These are phyloP conservation scores for Pygmarrhopalites habei DNA, from an alignment of 1,140 invertebrate species.

Conservation along the genomic window DNA sequence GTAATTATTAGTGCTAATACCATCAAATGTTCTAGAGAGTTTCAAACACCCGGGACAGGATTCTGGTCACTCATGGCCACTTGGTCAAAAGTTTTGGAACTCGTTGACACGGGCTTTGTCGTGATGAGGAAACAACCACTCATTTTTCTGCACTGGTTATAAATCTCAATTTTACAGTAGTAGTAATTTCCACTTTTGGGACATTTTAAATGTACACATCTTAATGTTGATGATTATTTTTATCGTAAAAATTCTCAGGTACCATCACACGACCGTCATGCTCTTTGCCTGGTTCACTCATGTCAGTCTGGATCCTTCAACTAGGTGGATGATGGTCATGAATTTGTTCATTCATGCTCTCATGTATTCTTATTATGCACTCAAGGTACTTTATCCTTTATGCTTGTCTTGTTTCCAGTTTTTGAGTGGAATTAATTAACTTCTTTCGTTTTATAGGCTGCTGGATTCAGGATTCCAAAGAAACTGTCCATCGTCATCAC, in stretches of 20 bases:
- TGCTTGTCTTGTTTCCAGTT: not conserved
- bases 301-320: not conserved
- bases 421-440: not conserved
- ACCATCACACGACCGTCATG: not conserved
- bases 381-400: constrained; percentile 1
- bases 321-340: constrained; percentile 12
- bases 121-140: constrained; percentile 24
- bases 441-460: not conserved
- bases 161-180: too few species aligned
- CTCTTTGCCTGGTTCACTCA: not conserved
- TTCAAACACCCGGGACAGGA: too few species aligned
- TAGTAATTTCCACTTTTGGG: too few species aligned
- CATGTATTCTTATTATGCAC: constrained; percentile 29
- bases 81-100: constrained; percentile 27
- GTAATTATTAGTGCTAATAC: too few species aligned
- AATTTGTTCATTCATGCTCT: constrained; percentile 23
- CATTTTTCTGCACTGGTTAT: constrained; percentile 32
- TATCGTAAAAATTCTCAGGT: not conserved
- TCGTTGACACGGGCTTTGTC: constrained; percentile 29
- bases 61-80: constrained; percentile 22
- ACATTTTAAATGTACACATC: too few species aligned
- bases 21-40: too few species aligned
- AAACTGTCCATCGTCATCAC: not conserved
- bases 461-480: not conserved
- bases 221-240: too few species aligned